phyloP scores from a whole-genome alignment of 2,113 vertebrate genomes.

The Neolamprologus sp. region DNA sequence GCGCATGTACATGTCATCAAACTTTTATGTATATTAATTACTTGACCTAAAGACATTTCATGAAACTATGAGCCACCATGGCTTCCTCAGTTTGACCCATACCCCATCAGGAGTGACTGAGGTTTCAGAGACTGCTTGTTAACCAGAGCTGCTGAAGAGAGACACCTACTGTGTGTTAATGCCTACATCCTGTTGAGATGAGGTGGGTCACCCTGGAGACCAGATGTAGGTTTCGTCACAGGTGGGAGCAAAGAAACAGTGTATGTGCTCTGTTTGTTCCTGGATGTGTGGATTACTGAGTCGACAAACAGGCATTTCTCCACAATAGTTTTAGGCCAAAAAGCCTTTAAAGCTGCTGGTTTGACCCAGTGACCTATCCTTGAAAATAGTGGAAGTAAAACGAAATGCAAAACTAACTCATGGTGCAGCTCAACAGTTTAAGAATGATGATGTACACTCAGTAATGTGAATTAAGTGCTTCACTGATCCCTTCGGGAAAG shows the following conservation, averaged over 20 bases:
- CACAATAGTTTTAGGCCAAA: not conserved
- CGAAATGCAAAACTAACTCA: not conserved
- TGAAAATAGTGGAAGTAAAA: not conserved
- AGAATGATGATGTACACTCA: not conserved
- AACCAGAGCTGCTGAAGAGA: not conserved
- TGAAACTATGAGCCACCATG: not conserved
- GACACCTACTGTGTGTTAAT: conserved; percentile 16
- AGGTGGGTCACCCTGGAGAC: conserved; percentile 23
- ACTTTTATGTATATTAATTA: conserved; percentile 17
- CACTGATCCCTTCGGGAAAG: not conserved
- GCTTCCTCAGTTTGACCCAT: conserved; percentile 3
- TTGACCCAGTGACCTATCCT: not conserved
- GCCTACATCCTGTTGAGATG: conserved; percentile 34
- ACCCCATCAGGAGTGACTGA: not conserved
- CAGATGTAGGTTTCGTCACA: conserved; percentile 2
- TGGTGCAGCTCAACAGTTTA: not conserved
- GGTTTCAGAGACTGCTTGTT: conserved; percentile 3
- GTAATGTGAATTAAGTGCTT: not conserved
- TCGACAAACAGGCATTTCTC: not conserved
- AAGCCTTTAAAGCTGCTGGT: not conserved
- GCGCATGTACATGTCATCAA: conserved; percentile 9
- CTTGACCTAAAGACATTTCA: conserved; percentile 25
- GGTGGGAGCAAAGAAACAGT: not conserved
- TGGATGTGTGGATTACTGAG: conserved; percentile 4
- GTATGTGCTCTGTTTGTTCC: not conserved